These are phyloP conservation scores for Abscondita cerata DNA, from an alignment of 2,888 invertebrate genomes.

Conservation along the genomic window DNA sequence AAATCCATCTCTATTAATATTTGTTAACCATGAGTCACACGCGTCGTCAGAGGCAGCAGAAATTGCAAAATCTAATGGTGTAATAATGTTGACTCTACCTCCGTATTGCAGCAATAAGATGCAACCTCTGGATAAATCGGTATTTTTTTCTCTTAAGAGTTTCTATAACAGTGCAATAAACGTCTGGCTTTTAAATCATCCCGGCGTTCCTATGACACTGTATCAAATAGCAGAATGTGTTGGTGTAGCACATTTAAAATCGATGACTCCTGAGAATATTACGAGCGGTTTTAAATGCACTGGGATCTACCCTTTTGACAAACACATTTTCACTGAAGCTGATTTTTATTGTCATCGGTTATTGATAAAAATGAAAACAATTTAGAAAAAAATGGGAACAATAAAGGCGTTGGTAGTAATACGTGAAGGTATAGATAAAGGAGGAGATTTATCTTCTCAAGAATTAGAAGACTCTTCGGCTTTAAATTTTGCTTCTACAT, in stretches of 20 bases:
- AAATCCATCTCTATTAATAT: not conserved
- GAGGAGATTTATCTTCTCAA: too few species aligned
- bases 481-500: too few species aligned
- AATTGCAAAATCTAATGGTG: slow-evolving; percentile 1
- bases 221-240: slow-evolving; percentile 2
- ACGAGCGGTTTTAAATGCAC: not conserved
- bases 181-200: not conserved
- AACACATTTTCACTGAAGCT: not conserved
- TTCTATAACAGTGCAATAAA: not conserved
- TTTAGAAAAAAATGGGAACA: not conserved
- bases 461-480: not conserved
- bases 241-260: not conserved
- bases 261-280: not conserved
- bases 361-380: too few species aligned
- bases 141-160: not conserved
- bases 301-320: not conserved
- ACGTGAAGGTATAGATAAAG: not conserved
- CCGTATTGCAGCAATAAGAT: not conserved
- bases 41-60: not conserved
- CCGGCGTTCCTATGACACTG: not conserved
- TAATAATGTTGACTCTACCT: not conserved
- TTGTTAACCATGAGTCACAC: not conserved
- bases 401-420: not conserved
- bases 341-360: too few species aligned
- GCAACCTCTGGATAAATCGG: not conserved